Percentiles rank a stretch among this genome's conserved stretches.
Evolutionary conservation across 1,140 invertebrate species (phyloP).

Genomic region (Trichonephila inaurata): DNA sequence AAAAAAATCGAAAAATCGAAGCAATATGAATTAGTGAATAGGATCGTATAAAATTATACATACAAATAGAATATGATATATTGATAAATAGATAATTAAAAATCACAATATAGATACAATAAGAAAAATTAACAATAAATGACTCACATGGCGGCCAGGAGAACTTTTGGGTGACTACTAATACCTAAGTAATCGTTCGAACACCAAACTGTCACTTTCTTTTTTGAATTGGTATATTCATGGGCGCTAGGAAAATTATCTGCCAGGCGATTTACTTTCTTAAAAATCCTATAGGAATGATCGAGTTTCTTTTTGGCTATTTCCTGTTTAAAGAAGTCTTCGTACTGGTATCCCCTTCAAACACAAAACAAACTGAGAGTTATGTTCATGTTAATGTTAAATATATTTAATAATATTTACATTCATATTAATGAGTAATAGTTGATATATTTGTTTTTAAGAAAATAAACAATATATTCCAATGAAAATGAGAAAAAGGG

Average conservation of each 20-base stretch:
- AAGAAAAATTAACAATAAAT: neutral
- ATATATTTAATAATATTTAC: too few relatives aligned
- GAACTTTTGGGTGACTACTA: slow-evolving; percentile 94
- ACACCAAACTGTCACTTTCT: slow-evolving; percentile 97
- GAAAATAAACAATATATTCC: too few relatives aligned
- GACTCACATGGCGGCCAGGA: slow-evolving; percentile 87
- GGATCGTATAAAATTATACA: too few relatives aligned
- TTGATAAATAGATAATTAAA: too few relatives aligned
- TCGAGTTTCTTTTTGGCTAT: slow-evolving; percentile 97
- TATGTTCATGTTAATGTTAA: too few relatives aligned
- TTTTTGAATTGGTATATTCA: slow-evolving; percentile 88
- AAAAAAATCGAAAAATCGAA: too few relatives aligned
- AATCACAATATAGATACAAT: too few relatives aligned
- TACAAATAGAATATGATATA: too few relatives aligned
- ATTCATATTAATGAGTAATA: too few relatives aligned
- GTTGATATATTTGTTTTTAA: too few relatives aligned
- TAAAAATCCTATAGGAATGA: slow-evolving; percentile 98
- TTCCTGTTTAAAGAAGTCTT: slow-evolving; percentile 93
- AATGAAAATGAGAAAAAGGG: too few relatives aligned
- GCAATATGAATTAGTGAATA: too few relatives aligned
- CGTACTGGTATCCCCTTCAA: slow-evolving; percentile 88
- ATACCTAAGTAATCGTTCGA: slow-evolving; percentile 99
- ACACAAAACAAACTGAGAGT: slow-evolving; percentile 72
- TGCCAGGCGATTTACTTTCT: slow-evolving; percentile 93
- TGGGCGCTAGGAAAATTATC: slow-evolving; percentile 91